Conservation (phyloP, 2,888 invertebrate genomes). For the Chalcis sispes region DNA sequence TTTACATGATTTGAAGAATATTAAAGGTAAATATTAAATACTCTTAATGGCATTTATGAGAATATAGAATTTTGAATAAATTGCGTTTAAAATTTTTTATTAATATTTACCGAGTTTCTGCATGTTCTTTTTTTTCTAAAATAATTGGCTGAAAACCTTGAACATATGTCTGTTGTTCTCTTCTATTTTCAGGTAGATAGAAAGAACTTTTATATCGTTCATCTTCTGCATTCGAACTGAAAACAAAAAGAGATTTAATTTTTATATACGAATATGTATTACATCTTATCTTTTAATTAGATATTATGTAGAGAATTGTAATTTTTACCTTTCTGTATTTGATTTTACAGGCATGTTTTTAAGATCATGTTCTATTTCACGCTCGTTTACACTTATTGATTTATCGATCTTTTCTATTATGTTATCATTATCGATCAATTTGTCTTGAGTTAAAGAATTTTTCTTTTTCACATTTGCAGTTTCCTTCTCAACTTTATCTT, state of each 20-base stretch:
- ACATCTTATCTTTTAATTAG: background rate
- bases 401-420: background rate
- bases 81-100: too few species aligned
- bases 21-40: background rate
- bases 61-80: too few species aligned
- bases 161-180: background rate
- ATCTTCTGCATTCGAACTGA: background rate
- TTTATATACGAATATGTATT: background rate
- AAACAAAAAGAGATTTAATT: too few species aligned
- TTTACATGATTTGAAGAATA: too few species aligned
- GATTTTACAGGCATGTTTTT: background rate
- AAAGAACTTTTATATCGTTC: background rate
- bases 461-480: constrained; percentile 36
- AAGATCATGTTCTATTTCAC: background rate
- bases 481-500: constrained; percentile 42
- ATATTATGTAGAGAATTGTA: too few species aligned
- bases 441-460: constrained; percentile 7
- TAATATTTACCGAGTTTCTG: background rate
- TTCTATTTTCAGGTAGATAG: background rate
- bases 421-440: background rate
- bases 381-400: background rate
- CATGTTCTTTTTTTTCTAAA: background rate
- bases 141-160: constrained; percentile 39
- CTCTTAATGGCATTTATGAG: background rate
- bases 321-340: too few species aligned